Evolutionary conservation across 2,113 vertebrate species (phyloP), one percentile per base, ranked within the genome.

Genomic region (Gallinago jamesoni): DNA sequence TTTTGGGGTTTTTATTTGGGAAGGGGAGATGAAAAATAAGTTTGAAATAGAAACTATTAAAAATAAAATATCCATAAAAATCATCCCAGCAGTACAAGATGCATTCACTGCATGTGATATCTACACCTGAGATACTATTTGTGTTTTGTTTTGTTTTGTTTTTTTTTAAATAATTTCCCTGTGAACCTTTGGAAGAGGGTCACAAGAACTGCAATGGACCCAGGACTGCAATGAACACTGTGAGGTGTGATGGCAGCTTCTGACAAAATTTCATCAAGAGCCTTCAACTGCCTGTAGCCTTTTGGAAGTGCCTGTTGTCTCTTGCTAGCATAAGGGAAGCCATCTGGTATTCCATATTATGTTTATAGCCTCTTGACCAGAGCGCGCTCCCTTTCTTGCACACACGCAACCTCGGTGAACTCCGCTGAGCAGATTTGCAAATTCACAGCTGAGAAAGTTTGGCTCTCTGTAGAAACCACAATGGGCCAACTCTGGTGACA

Each of bases 331-430:
- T 20, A 66, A 60, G 31, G 35, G 74, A 84, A 63, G 77, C 47
- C 53, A 41, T 41, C 84, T 83, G 89, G 33, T 56, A 55, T 37
- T 56, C 70, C 21, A 28, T 19, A 12, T 62, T 20, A 7, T 30
- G 57, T 69, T 93, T 85, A 45, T 25, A 82, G 45, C 30, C 25
- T 78, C 78, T 31, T 45, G 70, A 79, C 41, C 62, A 78, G 86
- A 75, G 25, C 3, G 0, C 4, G 19, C 21, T 76, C 30, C 27
- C 57, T 47, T 81, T 70, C 66, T 63, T 4, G 1, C 68, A 27
- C 1, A 1, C 30, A 22, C 0, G 1, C 48, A 62, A 4, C n/a
- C 53, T 43, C 0, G 0, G 10, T 3, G 56, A 72, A 78, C n/a
- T 89, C 22, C 0, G 1, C 14, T 37, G 59, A 69, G 39, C 19